These are phyloP conservation scores for Oenanthe melanoleuca DNA, from an alignment of 2,113 vertebrate genomes.

Conservation along the genomic window DNA sequence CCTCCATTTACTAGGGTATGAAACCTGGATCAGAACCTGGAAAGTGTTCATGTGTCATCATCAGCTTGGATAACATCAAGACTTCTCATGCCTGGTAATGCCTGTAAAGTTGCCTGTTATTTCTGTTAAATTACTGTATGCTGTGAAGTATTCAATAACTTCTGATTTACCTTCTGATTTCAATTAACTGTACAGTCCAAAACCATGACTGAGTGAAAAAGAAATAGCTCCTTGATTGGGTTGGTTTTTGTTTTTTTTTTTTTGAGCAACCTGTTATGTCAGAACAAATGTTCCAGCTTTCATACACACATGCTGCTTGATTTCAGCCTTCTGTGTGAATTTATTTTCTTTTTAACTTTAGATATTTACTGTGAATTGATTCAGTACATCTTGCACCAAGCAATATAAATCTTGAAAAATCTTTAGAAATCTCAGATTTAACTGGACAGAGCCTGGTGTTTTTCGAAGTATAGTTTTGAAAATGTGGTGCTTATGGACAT, in stretches of 20 bases:
- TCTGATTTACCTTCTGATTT: slow-evolving; percentile 27
- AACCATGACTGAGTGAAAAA: background rate
- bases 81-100: background rate
- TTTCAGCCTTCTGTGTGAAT: background rate
- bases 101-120: background rate
- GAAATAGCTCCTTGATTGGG: background rate
- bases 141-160: background rate
- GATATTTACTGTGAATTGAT: background rate
- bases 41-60: background rate
- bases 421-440: background rate
- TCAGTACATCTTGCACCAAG: background rate
- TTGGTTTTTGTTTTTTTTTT: background rate
- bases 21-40: background rate
- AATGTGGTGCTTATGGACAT: background rate
- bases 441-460: background rate
- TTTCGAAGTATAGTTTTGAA: background rate
- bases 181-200: slow-evolving; percentile 10
- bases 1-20: background rate
- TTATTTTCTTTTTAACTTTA: background rate
- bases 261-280: background rate
- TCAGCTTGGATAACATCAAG: background rate
- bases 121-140: background rate
- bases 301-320: background rate
- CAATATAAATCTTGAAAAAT: background rate
- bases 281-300: slow-evolving; percentile 29